These are phyloP conservation scores for Pammene aurita DNA, from an alignment of 2,888 invertebrate genomes.

Conservation along the genomic window DNA sequence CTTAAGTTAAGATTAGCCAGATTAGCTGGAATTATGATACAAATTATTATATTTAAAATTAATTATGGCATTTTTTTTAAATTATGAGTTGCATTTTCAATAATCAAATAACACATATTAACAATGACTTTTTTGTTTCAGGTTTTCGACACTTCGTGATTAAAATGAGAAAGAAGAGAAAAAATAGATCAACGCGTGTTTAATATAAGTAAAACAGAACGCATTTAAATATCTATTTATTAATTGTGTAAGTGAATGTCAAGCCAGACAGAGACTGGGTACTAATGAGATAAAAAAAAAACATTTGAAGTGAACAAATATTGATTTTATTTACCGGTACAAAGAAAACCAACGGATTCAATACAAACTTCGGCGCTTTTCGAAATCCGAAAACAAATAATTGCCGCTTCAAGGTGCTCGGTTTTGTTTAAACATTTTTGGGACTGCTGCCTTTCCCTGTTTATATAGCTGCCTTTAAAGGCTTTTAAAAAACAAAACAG, in stretches of 20 bases:
- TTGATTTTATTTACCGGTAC: slow-evolving; percentile 47
- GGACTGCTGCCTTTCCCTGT: slow-evolving; percentile 71
- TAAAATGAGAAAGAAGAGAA: slow-evolving; percentile 81
- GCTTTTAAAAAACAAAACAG: slow-evolving; percentile 61
- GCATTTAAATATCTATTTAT: slow-evolving; percentile 46
- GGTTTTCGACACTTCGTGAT: slow-evolving; percentile 52
- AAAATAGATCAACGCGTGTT: slow-evolving; percentile 54
- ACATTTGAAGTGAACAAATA: slow-evolving; percentile 45
- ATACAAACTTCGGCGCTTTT: slow-evolving; percentile 62
- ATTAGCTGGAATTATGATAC: too few relatives aligned
- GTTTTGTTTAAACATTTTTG: slow-evolving; percentile 74
- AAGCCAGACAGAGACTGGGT: slow-evolving; percentile 72
- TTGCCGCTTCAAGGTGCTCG: slow-evolving; percentile 73
- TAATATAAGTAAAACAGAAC: slow-evolving; percentile 43
- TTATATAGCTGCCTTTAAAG: slow-evolving; percentile 61
- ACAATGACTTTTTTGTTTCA: slow-evolving; percentile 57
- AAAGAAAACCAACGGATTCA: slow-evolving; percentile 53
- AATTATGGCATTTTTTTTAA: too few relatives aligned
- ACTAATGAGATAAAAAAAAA: slow-evolving; percentile 48
- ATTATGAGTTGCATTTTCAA: too few relatives aligned
- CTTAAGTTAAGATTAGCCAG: too few relatives aligned
- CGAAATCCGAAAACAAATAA: slow-evolving; percentile 71
- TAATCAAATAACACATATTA: not conserved
- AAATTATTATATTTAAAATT: too few relatives aligned
- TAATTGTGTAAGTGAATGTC: slow-evolving; percentile 49